These are phyloP conservation scores for Grammatotria lemairii DNA, from an alignment of 2,113 vertebrate genomes.

Conservation along the genomic window DNA sequence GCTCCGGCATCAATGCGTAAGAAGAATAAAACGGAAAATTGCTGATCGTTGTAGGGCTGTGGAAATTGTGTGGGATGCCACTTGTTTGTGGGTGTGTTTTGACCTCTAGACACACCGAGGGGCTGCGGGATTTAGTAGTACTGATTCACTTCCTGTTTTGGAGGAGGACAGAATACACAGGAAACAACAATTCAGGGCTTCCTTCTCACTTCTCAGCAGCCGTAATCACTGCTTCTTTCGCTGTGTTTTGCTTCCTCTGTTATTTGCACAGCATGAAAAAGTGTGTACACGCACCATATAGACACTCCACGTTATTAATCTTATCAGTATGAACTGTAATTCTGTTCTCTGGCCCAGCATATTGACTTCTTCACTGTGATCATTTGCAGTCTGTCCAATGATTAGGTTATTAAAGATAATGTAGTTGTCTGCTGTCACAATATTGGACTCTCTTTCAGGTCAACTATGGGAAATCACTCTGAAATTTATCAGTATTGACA, in stretches of 20 bases:
- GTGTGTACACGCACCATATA: not conserved
- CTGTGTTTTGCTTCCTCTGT: not conserved
- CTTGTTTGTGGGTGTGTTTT: not conserved
- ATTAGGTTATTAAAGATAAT: conserved; percentile 78
- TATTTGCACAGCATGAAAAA: not conserved
- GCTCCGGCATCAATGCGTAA: not conserved
- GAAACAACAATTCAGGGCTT: conserved; percentile 47
- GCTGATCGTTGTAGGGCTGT: conserved; percentile 1
- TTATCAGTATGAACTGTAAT: conserved; percentile 56
- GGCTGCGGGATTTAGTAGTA: conserved; percentile 24
- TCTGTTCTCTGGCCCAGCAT: conserved; percentile 48
- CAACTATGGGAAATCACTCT: conserved; percentile 75
- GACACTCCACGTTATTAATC: conserved; percentile 56
- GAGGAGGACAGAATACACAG: conserved; percentile 41
- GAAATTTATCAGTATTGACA: conserved; percentile 74
- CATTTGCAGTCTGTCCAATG: conserved; percentile 62
- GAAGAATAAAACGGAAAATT: conserved; percentile 1
- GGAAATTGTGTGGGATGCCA: conserved; percentile 26
- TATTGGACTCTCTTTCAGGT: conserved; percentile 70
- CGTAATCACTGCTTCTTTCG: not conserved
- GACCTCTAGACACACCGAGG: conserved; percentile 20
- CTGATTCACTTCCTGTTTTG: conserved; percentile 54
- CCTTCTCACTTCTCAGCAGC: conserved; percentile 27
- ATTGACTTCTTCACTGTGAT: conserved; percentile 68
- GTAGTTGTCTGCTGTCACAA: conserved; percentile 74